Percentiles rank a stretch among this genome's conserved stretches.
phyloP scores from a whole-genome alignment of 2,888 invertebrate genomes.

The Tenthredo distinguenda region DNA sequence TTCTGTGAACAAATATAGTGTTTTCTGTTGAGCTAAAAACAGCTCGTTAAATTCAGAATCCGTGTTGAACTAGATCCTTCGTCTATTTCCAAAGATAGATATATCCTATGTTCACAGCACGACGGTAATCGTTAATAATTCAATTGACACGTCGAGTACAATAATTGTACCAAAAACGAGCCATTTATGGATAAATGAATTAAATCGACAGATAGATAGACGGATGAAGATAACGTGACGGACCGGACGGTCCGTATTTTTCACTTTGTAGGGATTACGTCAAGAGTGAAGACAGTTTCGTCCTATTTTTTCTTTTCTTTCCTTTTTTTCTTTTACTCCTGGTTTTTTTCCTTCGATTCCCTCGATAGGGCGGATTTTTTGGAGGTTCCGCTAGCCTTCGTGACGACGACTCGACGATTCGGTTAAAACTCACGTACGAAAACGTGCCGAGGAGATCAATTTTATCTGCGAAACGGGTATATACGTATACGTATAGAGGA shows the following conservation, averaged over 20 bases:
- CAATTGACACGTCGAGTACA: neutral
- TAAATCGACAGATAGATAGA: neutral
- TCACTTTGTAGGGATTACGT: slow-evolving; percentile 28
- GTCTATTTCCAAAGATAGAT: neutral
- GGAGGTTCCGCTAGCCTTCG: neutral
- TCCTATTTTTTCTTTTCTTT: neutral
- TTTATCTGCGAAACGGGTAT: neutral
- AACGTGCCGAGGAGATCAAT: slow-evolving; percentile 15
- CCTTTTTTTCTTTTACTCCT: neutral
- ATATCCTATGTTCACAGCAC: neutral
- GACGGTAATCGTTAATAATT: neutral
- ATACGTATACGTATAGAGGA: neutral
- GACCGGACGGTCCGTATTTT: neutral
- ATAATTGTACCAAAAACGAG: neutral
- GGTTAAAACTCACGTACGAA: slow-evolving; percentile 30
- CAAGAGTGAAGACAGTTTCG: neutral
- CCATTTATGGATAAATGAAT: neutral
- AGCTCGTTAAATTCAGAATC: neutral
- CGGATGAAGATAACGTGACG: neutral
- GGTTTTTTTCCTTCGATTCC: neutral
- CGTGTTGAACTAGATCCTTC: neutral
- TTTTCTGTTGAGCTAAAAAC: neutral
- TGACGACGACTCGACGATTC: slow-evolving; percentile 21
- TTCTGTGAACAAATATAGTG: neutral
- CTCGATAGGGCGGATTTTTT: neutral